phyloP scores from a whole-genome alignment of 2,113 vertebrate genomes.

The Nyctereutes procyonoides region DNA sequence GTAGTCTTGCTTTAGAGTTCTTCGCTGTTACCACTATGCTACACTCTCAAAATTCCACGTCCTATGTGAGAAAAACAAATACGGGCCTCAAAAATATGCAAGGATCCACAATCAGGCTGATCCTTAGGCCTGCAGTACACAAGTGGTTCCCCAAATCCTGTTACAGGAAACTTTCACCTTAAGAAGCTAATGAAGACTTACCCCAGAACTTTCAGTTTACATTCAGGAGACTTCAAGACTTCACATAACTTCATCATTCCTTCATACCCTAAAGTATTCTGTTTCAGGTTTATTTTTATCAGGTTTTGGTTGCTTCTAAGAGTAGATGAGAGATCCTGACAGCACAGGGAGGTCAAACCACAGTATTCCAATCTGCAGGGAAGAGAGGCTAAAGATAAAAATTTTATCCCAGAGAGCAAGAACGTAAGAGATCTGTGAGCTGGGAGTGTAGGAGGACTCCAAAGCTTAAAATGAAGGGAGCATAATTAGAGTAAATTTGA shows the following conservation, averaged over 20 bases:
- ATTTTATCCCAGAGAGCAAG: not conserved
- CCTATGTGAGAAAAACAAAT: not conserved
- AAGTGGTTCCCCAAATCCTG: not conserved
- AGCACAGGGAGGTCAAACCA: slow-evolving; percentile 68
- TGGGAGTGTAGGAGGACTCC: not conserved
- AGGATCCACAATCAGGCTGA: not conserved
- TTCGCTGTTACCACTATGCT: not conserved
- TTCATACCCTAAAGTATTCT: slow-evolving; percentile 60
- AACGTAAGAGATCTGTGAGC: not conserved
- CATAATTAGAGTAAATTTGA: slow-evolving; percentile 9
- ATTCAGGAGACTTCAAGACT: slow-evolving; percentile 59
- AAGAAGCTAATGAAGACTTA: slow-evolving; percentile 69
- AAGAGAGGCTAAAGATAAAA: slow-evolving; percentile 42
- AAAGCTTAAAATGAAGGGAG: slow-evolving; percentile 11
- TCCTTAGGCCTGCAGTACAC: not conserved
- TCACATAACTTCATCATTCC: slow-evolving; percentile 64
- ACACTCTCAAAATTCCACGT: not conserved
- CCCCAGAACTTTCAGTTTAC: slow-evolving; percentile 75
- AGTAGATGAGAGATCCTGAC: slow-evolving; percentile 59
- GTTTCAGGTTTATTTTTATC: slow-evolving; percentile 62
- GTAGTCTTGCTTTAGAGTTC: not conserved
- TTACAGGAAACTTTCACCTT: not conserved
- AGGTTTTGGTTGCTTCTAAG: slow-evolving; percentile 64
- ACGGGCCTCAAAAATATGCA: not conserved
- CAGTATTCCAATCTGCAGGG: slow-evolving; percentile 69